These are phyloP conservation scores for Salarias fasciatus DNA, from an alignment of 2,797 vertebrate genomes.

Conservation along the genomic window DNA sequence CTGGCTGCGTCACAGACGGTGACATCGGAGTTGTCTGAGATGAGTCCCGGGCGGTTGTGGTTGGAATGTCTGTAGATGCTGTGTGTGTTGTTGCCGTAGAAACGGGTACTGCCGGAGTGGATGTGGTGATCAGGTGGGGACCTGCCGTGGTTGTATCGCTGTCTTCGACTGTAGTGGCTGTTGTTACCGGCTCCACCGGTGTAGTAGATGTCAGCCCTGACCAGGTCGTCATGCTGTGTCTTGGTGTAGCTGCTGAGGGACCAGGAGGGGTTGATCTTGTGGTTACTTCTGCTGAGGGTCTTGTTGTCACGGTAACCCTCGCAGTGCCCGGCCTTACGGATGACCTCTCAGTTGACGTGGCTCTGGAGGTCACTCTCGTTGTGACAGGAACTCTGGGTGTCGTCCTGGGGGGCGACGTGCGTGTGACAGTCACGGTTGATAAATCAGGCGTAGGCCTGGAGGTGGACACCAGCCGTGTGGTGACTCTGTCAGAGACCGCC, in stretches of 20 bases:
- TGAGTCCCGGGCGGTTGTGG: constrained; percentile 25
- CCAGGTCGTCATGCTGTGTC: constrained; percentile 22
- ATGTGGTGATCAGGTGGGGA: background rate
- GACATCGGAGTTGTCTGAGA: constrained; percentile 27
- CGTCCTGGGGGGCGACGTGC: constrained; percentile 28
- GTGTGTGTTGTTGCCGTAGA: constrained; percentile 35
- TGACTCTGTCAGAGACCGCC: constrained; percentile 56
- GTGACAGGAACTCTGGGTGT: constrained; percentile 56
- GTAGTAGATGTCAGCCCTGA: constrained; percentile 30
- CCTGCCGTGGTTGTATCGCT: constrained; percentile 19
- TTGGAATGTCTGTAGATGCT: constrained; percentile 24
- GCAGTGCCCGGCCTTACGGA: constrained; percentile 38
- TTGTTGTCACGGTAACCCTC: constrained; percentile 47
- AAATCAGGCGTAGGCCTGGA: constrained; percentile 35
- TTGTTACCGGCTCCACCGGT: constrained; percentile 48
- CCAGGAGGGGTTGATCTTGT: constrained; percentile 33
- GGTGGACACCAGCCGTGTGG: constrained; percentile 61
- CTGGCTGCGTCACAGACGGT: constrained; percentile 4
- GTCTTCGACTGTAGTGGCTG: constrained; percentile 42
- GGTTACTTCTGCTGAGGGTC: constrained; percentile 11
- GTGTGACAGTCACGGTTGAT: constrained; percentile 30
- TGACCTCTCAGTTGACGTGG: constrained; percentile 38
- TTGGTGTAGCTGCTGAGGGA: constrained; percentile 13
- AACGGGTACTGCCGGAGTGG: background rate
- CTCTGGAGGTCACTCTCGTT: constrained; percentile 55